These are phyloP conservation scores for Melanerpes formicivorus DNA, from an alignment of 2,113 vertebrate genomes.

Conservation along the genomic window DNA sequence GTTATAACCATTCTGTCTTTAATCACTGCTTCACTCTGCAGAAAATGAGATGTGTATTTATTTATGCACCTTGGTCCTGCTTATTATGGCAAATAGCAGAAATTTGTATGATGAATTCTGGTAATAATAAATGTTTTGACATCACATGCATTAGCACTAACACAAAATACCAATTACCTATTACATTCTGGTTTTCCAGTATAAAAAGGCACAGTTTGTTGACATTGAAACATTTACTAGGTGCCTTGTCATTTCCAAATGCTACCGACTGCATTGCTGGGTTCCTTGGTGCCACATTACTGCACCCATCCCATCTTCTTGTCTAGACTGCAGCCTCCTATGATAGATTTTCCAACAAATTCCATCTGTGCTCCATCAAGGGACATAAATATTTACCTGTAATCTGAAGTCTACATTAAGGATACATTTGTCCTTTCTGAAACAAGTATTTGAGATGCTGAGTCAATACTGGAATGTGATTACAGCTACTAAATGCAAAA, in stretches of 20 bases:
- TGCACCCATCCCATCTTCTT: background rate
- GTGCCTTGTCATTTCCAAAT: background rate
- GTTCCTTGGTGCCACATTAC: background rate
- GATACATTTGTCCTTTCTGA: too few relatives aligned
- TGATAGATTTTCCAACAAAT: background rate
- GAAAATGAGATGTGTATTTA: background rate
- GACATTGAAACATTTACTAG: background rate
- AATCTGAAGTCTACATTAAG: background rate
- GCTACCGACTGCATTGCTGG: background rate
- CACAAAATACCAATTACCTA: background rate
- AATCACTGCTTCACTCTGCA: background rate
- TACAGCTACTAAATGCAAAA: too few relatives aligned
- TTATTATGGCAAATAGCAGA: background rate
- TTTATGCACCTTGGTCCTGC: background rate
- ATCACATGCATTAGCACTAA: background rate
- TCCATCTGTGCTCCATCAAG: background rate
- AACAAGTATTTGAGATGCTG: too few relatives aligned
- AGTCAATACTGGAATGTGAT: too few relatives aligned
- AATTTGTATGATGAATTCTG: background rate
- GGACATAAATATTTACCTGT: background rate
- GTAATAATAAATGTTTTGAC: background rate
- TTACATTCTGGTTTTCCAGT: background rate
- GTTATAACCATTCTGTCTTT: background rate
- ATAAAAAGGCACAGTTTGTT: background rate
- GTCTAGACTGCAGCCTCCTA: background rate